Evolutionary conservation across 1,140 invertebrate species (phyloP).

Genomic region (Rhynchophorus ferrugineus): DNA sequence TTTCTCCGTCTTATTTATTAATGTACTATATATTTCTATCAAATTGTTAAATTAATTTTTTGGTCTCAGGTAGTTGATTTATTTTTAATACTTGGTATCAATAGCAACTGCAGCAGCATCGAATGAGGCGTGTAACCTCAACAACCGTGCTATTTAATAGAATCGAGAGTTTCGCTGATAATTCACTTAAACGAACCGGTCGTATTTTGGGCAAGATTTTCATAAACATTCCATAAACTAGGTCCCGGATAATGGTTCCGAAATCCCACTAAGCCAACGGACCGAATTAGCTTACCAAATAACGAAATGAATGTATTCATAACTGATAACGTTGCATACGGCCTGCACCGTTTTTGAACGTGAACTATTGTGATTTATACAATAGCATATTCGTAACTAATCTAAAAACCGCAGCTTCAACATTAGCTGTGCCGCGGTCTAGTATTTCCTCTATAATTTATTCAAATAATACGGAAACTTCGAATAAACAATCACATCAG

Average conservation of each 20-base stretch:
- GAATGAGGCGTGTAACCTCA: too few species aligned
- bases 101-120: too few species aligned
- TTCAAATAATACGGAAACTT: background rate
- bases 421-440: slow-evolving; percentile 8
- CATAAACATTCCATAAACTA: background rate
- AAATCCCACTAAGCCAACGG: background rate
- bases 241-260: background rate
- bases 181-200: too few species aligned
- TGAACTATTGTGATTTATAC: slow-evolving; percentile 8
- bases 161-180: too few species aligned
- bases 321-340: background rate
- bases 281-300: background rate
- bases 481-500: background rate
- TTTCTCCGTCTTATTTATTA: too few species aligned
- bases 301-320: background rate
- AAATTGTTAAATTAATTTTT: too few species aligned
- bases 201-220: background rate
- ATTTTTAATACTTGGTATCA: too few species aligned
- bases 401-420: slow-evolving; percentile 8
- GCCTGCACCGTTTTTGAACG: background rate
- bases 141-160: too few species aligned
- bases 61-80: too few species aligned
- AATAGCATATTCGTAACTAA: slow-evolving; percentile 13
- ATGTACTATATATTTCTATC: too few species aligned
- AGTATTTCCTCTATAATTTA: background rate